phyloP scores from a whole-genome alignment of 2,888 invertebrate species.

The Eupithecia dodoneata region DNA sequence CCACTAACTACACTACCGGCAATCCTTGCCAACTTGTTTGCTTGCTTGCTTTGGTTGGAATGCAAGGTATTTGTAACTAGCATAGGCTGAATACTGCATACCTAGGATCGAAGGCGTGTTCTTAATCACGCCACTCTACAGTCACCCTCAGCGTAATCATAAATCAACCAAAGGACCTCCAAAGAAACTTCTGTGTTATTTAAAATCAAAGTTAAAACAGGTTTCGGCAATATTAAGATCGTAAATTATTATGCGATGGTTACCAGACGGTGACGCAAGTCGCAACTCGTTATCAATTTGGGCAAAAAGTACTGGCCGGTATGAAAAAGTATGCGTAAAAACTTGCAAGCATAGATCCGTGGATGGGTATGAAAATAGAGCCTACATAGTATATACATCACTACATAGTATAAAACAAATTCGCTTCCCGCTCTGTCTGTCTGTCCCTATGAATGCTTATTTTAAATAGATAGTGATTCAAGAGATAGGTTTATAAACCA shows the following conservation, averaged over 20 bases:
- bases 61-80: background rate
- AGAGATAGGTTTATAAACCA: no score
- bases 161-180: constrained; percentile 6
- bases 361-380: no score
- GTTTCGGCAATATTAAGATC: background rate
- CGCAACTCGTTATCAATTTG: background rate
- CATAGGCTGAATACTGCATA: background rate
- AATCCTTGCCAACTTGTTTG: no score
- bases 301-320: background rate
- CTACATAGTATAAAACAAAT: no score
- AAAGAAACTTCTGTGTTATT: background rate
- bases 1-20: no score
- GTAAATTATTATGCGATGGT: constrained; percentile 8
- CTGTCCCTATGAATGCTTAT: no score
- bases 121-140: background rate
- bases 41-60: no score
- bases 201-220: background rate
- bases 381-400: no score
- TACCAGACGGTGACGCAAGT: constrained; percentile 13
- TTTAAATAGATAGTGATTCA: no score
- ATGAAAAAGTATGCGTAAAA: constrained; percentile 6
- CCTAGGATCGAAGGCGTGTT: background rate
- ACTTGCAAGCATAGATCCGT: background rate
- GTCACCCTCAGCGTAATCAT: background rate
- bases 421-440: no score